phyloP scores from a whole-genome alignment of 2,888 invertebrate genomes.

The Clusia tigrina region DNA sequence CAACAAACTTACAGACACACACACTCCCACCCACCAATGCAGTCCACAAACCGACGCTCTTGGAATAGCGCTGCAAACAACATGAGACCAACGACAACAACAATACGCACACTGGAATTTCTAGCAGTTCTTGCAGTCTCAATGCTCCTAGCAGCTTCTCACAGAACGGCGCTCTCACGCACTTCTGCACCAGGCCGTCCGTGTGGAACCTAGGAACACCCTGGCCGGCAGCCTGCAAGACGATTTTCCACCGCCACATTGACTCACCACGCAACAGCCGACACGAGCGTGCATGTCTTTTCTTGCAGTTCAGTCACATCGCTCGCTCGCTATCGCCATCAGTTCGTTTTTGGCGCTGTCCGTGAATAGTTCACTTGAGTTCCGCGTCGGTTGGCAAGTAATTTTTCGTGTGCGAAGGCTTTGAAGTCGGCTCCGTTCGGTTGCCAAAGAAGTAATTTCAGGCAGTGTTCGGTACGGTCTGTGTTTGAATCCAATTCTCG shows the following conservation, averaged over 20 bases:
- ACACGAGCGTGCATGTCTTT: not conserved
- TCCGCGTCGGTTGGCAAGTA: too few relatives aligned
- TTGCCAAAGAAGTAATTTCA: too few relatives aligned
- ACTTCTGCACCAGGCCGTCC: not conserved
- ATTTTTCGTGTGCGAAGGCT: too few relatives aligned
- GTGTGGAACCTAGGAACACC: conserved; percentile 6
- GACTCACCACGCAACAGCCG: not conserved
- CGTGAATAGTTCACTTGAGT: too few relatives aligned
- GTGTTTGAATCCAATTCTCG: too few relatives aligned
- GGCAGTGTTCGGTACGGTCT: too few relatives aligned
- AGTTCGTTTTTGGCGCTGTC: too few relatives aligned
- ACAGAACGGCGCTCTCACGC: not conserved
- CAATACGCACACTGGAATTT: conserved; percentile 27
- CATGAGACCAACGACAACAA: conserved; percentile 18
- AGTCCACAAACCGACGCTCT: conserved; percentile 4
- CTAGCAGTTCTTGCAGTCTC: conserved; percentile 21
- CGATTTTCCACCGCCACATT: not conserved
- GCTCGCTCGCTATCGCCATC: too few relatives aligned
- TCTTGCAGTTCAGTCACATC: too few relatives aligned
- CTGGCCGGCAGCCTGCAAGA: not conserved
- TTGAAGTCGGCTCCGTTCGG: too few relatives aligned
- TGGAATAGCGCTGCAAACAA: conserved; percentile 3
- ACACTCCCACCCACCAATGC: not conserved
- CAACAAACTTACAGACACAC: not conserved
- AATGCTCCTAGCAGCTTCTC: not conserved